Percentiles rank a stretch among this genome's conserved stretches.
These are phyloP conservation scores for Vimba vimba DNA, from an alignment of 2,113 vertebrate species.

Conservation along the genomic window DNA sequence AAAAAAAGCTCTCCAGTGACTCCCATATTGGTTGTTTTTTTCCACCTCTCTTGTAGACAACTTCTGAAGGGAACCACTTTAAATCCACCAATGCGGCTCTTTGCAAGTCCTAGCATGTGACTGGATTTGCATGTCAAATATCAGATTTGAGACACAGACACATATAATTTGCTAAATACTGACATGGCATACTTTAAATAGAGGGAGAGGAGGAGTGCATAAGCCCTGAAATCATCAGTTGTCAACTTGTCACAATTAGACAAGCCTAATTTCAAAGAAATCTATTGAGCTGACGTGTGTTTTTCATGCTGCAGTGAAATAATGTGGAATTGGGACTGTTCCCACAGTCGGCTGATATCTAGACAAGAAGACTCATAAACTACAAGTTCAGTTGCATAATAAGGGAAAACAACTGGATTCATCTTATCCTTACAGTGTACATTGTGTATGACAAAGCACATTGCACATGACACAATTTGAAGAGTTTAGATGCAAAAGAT, in stretches of 20 bases:
- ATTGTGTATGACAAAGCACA: not conserved
- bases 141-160: not conserved
- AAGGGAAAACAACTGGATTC: not conserved
- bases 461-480: constrained; percentile 4
- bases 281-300: not conserved
- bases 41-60: not conserved
- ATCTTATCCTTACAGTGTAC: not conserved
- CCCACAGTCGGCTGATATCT: not conserved
- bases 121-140: not conserved
- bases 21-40: not conserved
- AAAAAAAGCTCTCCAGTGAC: not conserved
- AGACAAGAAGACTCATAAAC: not conserved
- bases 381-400: not conserved
- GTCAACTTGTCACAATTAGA: not conserved
- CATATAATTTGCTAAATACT: not conserved
- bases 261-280: not conserved
- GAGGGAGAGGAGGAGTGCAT: not conserved
- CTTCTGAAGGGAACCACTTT: not conserved
- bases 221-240: not conserved
- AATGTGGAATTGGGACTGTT: not conserved
- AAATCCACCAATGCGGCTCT: not conserved
- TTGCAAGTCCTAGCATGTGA: constrained; percentile 6
- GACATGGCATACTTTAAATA: not conserved
- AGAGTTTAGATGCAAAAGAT: too few relatives aligned
- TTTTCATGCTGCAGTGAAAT: not conserved